Base-by-base conservation (phyloP, 2,797 vertebrate genomes). In the Hippoglossus hippoglossus region DNA sequence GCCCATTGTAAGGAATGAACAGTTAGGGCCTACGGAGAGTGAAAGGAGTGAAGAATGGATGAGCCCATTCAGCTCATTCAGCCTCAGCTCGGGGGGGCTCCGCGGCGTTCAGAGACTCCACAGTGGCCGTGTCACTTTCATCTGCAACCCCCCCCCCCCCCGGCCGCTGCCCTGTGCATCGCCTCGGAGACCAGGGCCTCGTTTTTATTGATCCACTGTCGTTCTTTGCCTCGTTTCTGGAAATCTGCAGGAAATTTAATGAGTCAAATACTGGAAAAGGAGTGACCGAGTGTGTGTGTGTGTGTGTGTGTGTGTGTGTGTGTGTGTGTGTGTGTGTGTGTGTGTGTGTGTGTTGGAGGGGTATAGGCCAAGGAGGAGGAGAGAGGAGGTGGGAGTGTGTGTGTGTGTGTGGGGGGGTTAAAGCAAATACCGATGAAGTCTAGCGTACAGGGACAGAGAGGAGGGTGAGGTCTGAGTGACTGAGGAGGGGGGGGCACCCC, bases 1-100 rank as follows among this genome's bases (percentile, higher is more conserved):
- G 91, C 5, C 96, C 91, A 96, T 99, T 99, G 97, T 99, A 93
- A 95, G 93, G 93, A 95, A 94, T 96, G 96, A 94, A 95, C 96
- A 96, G 96, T 96, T 95, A 91, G 91, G 93, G 92, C 94, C 95
- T 88, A 91, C 94, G 91, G 94, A 94, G 92, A 94, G 89, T 95
- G 95, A 96, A 95, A 94, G 94, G 95, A 91, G 88, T 85, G 91
- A 95, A 96, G 95, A 96, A 96, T 95, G 93, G 94, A 95, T 93
- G 94, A 94, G 86, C 84, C 96, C 94, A 96, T 96, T 96, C 96
- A 98, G 95, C 96, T 95, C 95, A 96, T 95, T 95, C 94, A 93
- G 84, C 90, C 92, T 64, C 84, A 80, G 93, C 91, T 85, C 65
- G 80, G 93, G 94, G 94, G 94, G 16, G 41, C 44, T 46, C 44